These are phyloP conservation scores for Coptodon rendalli DNA, from an alignment of 2,113 vertebrate species.

Conservation along the genomic window DNA sequence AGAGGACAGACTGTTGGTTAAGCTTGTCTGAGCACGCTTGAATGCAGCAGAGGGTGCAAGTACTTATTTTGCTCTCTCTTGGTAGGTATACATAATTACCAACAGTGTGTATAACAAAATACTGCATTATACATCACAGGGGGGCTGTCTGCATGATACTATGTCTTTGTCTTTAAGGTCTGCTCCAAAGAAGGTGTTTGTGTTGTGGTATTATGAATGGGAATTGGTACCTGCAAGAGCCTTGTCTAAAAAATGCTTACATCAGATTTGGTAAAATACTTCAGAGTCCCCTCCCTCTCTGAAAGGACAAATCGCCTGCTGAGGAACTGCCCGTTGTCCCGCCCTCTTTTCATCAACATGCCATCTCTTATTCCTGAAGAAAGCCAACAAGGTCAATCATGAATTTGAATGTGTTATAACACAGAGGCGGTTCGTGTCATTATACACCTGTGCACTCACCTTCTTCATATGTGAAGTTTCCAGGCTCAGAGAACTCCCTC, in stretches of 20 bases:
- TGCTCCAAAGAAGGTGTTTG: neutral
- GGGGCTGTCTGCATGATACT: neutral
- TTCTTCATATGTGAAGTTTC: constrained; percentile 68
- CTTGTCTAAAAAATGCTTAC: constrained; percentile 64
- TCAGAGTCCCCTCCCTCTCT: constrained; percentile 81
- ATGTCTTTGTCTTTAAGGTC: neutral
- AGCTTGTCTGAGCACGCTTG: constrained; percentile 26
- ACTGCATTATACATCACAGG: neutral
- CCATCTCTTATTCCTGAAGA: constrained; percentile 77
- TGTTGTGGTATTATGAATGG: neutral
- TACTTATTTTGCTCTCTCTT: neutral
- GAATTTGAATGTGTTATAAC: neutral
- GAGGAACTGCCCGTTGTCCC: constrained; percentile 85
- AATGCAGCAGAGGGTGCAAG: neutral
- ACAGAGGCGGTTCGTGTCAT: neutral
- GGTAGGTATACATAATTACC: neutral
- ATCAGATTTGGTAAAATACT: constrained; percentile 85
- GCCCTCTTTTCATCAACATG: constrained; percentile 82
- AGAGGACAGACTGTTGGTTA: neutral
- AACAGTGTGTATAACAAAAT: neutral
- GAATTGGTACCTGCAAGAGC: neutral
- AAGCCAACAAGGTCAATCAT: neutral
- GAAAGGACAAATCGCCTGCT: constrained; percentile 83
- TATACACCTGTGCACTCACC: constrained; percentile 54
- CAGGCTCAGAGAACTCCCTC: constrained; percentile 73